Base-by-base conservation (phyloP, 1,140 invertebrate species). In the Zaprionus inermis region DNA sequence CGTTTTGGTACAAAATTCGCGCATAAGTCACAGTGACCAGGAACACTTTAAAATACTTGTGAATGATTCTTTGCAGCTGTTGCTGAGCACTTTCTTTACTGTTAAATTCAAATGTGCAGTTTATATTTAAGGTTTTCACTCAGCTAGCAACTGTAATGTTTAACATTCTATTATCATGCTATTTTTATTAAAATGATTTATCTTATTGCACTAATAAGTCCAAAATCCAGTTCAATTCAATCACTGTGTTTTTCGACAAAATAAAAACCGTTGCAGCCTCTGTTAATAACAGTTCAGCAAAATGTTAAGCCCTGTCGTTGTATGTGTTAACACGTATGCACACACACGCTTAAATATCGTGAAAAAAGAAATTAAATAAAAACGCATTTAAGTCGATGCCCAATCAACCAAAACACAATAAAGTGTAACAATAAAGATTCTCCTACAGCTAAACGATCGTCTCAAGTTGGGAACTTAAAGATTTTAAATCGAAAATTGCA, bases 321-420 rank as follows among this genome's bases (percentile, higher is more conserved):
- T 44, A 54, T 70, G 71, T 73, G 38, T 69, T 60, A 69, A 73
- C 65, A 73, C 71, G 71, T 73, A 73, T 73, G 71, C 71, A 65
- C 71, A 73, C 65, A 73, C 71, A 73, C 71, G 65, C 65, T 69
- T 59, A 73, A 69, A 73, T 56, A 69, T 67, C 72, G 68, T 72
- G 69, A 75, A 78, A 75, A 72, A 80, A 78, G 56, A 79, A 90
- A 81, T 76, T 83, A 73, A 76, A 66, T 81, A 74, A 90, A 79
- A 63, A 38, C 79, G 81, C 83, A 90, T 90, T 91, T 85, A 89
- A 80, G 64, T 71, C 49, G 34, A 76, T 79, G 81, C 78, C 76
- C 68, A 85, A 72, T 54, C 63, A 51, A 68, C 28, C 24, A 51
- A 90, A 85, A 90, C 64, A 79, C 76, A 59, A 75, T 52, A 65